These are phyloP conservation scores for Octonoba sinensis DNA, from an alignment of 2,888 invertebrate genomes.

Conservation along the genomic window DNA sequence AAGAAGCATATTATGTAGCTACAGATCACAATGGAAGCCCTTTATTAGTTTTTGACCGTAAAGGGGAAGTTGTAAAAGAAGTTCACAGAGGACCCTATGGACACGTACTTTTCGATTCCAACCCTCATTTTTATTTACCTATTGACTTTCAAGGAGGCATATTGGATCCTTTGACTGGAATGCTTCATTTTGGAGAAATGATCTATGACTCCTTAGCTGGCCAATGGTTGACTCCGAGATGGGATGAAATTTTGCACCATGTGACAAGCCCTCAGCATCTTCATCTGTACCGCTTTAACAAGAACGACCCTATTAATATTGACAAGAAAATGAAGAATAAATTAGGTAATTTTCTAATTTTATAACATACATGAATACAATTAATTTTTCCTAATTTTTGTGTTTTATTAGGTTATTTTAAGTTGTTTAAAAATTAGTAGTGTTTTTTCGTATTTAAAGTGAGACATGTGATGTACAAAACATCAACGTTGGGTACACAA, in stretches of 20 bases:
- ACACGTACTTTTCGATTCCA: conserved; percentile 87
- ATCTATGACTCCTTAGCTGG: conserved; percentile 93
- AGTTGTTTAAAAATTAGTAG: neutral
- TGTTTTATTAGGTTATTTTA: neutral
- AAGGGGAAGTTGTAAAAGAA: conserved; percentile 91
- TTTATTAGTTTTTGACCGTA: conserved; percentile 87
- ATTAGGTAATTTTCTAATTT: conserved; percentile 58
- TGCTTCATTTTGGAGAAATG: conserved; percentile 82
- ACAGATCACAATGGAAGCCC: conserved; percentile 94
- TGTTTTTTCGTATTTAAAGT: too few species aligned
- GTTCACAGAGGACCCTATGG: conserved; percentile 93
- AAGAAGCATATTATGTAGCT: conserved; percentile 86
- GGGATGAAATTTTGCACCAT: conserved; percentile 88
- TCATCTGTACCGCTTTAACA: conserved; percentile 90
- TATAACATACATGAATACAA: neutral
- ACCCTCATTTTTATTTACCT: conserved; percentile 83
- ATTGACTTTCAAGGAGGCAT: conserved; percentile 76
- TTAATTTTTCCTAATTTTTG: neutral
- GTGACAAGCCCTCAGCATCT: conserved; percentile 89
- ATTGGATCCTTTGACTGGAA: conserved; percentile 87
- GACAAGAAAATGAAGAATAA: conserved; percentile 62
- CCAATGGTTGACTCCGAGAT: conserved; percentile 95
- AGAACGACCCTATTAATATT: conserved; percentile 88
- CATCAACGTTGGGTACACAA: too few species aligned
- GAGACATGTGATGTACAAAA: too few species aligned